Evolutionary conservation across 2,888 invertebrate species (phyloP).

Genomic region (Drosophila mimetica): DNA sequence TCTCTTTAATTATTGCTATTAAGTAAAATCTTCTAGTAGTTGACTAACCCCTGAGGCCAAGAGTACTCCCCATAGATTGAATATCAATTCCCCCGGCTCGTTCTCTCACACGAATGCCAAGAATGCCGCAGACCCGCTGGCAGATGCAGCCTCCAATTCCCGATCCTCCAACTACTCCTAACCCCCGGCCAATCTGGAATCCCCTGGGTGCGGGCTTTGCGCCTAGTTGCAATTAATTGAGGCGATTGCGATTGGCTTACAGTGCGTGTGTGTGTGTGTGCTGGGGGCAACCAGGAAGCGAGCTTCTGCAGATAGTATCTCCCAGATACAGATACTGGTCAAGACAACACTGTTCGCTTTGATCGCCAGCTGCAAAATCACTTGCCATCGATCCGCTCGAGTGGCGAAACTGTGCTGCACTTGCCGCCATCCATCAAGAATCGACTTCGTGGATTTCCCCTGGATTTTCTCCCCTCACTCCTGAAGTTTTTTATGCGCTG

Average conservation of each 20-base stretch:
- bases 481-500: too few relatives aligned
- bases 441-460: slow-evolving; percentile 18
- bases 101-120: slow-evolving; percentile 33
- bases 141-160: slow-evolving; percentile 45
- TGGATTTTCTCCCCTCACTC: too few relatives aligned
- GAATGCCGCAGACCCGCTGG: slow-evolving; percentile 60
- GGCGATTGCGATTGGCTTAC: slow-evolving; percentile 68
- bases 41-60: slow-evolving; percentile 1
- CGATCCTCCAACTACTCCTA: neutral
- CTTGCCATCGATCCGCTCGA: slow-evolving; percentile 64
- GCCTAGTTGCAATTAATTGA: slow-evolving; percentile 72
- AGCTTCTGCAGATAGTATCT: slow-evolving; percentile 29
- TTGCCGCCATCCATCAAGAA: slow-evolving; percentile 48
- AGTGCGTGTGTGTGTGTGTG: slow-evolving; percentile 50
- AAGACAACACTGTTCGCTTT: slow-evolving; percentile 44
- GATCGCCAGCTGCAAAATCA: slow-evolving; percentile 74
- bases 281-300: slow-evolving; percentile 68
- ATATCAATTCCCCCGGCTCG: slow-evolving; percentile 47
- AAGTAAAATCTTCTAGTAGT: neutral
- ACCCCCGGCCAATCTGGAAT: slow-evolving; percentile 24
- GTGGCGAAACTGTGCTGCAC: slow-evolving; percentile 34
- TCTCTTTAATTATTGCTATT: neutral
- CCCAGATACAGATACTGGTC: slow-evolving; percentile 23
- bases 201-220: slow-evolving; percentile 47
- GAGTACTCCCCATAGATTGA: slow-evolving; percentile 24